Percentiles rank a stretch among this genome's conserved stretches.
Evolutionary conservation across 2,888 invertebrate genomes (phyloP).

Genomic region (Plebejus anna): DNA sequence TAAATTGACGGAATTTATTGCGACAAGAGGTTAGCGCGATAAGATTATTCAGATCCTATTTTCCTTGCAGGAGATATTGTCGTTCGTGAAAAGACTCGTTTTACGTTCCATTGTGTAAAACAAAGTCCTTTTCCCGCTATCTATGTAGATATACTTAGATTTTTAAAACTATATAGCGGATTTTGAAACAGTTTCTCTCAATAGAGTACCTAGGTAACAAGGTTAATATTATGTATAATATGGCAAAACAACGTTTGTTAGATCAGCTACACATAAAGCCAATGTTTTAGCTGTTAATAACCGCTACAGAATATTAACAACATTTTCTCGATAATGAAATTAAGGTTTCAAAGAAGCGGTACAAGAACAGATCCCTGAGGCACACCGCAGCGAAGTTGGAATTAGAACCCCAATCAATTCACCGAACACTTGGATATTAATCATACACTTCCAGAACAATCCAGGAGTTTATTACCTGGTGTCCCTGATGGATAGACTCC

Average conservation of each 20-base stretch:
- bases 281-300: too few species aligned
- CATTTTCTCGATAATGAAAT: not conserved
- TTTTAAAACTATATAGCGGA: not conserved
- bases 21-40: constrained; percentile 9
- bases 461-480: constrained; percentile 14
- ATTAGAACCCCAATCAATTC: constrained; percentile 11
- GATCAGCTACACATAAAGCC: not conserved
- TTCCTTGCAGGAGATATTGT: constrained; percentile 8
- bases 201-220: too few species aligned
- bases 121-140: not conserved
- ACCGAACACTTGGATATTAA: constrained; percentile 18
- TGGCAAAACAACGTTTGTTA: not conserved
- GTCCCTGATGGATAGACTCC: constrained; percentile 16
- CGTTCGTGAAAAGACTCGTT: not conserved
- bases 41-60: constrained; percentile 10
- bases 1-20: constrained; percentile 19
- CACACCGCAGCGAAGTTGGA: not conserved
- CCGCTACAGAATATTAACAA: not conserved
- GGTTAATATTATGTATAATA: not conserved
- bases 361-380: not conserved
- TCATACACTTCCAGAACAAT: constrained; percentile 4
- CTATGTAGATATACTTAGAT: not conserved
- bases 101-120: not conserved
- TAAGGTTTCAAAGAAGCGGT: not conserved
- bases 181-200: not conserved